These are phyloP conservation scores for Lagopus muta DNA, from an alignment of 2,113 vertebrate genomes.

Conservation along the genomic window DNA sequence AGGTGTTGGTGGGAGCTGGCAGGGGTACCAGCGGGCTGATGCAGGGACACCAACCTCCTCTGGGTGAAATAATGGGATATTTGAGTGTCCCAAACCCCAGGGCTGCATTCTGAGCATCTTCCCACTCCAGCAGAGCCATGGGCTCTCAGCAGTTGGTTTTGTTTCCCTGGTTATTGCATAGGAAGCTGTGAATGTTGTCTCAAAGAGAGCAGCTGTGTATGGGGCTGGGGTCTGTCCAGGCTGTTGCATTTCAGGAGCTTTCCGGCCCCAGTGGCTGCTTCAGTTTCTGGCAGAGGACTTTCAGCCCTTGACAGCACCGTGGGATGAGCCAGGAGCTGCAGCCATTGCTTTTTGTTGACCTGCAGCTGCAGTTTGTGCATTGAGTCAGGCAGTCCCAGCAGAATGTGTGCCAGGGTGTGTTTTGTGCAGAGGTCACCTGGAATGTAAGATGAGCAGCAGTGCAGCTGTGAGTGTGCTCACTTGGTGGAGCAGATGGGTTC, in stretches of 20 bases:
- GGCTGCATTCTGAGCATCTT: neutral
- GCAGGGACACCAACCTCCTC: neutral
- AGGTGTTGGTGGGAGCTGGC: neutral
- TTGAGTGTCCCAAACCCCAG: neutral
- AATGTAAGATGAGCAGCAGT: rapidly evolving
- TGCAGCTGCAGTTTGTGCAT: neutral
- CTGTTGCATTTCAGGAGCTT: neutral
- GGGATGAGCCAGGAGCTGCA: neutral
- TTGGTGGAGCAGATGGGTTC: neutral
- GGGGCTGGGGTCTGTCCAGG: neutral
- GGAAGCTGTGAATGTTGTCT: no score
- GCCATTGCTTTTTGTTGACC: neutral
- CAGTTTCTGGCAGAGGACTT: neutral
- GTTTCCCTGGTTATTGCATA: neutral
- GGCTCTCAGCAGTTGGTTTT: neutral
- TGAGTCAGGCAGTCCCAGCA: neutral
- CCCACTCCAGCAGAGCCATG: neutral
- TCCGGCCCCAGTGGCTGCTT: neutral
- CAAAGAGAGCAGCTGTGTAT: no score
- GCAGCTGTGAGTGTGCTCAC: neutral
- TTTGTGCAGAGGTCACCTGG: neutral
- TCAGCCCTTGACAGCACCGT: neutral
- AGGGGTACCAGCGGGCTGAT: neutral
- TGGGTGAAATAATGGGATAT: neutral
- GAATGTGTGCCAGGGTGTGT: rapidly evolving